Conservation (phyloP, 2,797 vertebrate genomes). For the Apogon hyalosoma region DNA sequence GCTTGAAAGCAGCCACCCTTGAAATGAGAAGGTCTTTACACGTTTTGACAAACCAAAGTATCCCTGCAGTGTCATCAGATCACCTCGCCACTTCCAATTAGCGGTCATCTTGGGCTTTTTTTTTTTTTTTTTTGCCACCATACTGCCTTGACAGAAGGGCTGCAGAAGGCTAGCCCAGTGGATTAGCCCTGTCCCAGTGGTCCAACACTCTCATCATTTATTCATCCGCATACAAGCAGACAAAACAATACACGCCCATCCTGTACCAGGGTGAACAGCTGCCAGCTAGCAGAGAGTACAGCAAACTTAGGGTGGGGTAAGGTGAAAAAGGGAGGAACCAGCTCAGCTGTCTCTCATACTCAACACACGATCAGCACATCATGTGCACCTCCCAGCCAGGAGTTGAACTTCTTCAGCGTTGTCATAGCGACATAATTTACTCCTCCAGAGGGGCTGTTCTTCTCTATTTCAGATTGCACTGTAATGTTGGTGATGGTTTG, state of each 20-base stretch:
- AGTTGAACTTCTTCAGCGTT: constrained; percentile 74
- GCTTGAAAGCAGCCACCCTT: constrained; percentile 72
- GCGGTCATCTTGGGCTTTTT: constrained; percentile 48
- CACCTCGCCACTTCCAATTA: constrained; percentile 80
- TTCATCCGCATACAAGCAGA: constrained; percentile 63
- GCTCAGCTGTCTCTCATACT: not conserved
- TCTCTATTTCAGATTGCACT: constrained; percentile 65
- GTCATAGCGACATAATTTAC: constrained; percentile 71
- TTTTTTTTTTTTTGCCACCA: constrained; percentile 10
- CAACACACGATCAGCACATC: constrained; percentile 43
- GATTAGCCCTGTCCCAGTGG: constrained; percentile 46
- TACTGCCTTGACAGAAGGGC: constrained; percentile 42
- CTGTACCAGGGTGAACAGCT: constrained; percentile 49
- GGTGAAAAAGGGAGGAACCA: constrained; percentile 9
- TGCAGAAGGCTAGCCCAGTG: constrained; percentile 15
- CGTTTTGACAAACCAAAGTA: constrained; percentile 81
- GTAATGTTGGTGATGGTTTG: constrained; percentile 62
- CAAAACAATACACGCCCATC: constrained; percentile 49
- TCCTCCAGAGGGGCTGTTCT: constrained; percentile 49
- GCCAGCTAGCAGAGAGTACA: constrained; percentile 21
- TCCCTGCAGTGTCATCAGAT: constrained; percentile 81
- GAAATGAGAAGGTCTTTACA: constrained; percentile 68
- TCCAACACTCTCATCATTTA: constrained; percentile 67
- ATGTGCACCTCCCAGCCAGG: constrained; percentile 54
- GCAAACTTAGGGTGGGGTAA: constrained; percentile 12